These are phyloP conservation scores for Cyclargus thomasi DNA, from an alignment of 1,140 invertebrate genomes.

Conservation along the genomic window DNA sequence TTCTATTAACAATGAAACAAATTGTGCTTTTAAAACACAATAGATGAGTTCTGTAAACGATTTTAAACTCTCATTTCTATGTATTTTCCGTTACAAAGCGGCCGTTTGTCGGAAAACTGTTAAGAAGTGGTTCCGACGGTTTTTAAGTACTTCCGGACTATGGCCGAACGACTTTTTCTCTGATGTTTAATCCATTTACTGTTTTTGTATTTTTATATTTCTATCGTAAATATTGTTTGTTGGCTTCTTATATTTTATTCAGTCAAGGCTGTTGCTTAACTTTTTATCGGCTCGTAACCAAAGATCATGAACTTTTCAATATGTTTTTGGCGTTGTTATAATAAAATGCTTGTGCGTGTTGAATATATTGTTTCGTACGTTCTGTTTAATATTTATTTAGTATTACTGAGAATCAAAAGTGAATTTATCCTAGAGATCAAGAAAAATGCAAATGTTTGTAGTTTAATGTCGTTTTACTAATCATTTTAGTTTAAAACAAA, in stretches of 20 bases:
- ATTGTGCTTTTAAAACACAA: not conserved
- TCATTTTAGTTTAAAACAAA: no score
- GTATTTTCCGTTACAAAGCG: slow-evolving; percentile 13
- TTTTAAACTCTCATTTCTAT: slow-evolving; percentile 3
- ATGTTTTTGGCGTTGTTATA: no score
- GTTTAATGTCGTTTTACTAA: no score
- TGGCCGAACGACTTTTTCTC: not conserved
- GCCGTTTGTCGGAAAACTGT: slow-evolving; percentile 18
- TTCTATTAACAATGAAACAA: slow-evolving; percentile 3
- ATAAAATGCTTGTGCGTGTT: no score
- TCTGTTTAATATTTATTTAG: no score
- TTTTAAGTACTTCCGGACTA: slow-evolving; percentile 23
- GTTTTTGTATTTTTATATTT: slow-evolving; percentile 17
- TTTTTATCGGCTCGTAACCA: no score
- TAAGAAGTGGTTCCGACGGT: slow-evolving; percentile 21
- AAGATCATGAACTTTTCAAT: no score
- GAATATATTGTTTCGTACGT: no score
- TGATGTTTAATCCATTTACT: slow-evolving; percentile 12
- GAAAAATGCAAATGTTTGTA: no score
- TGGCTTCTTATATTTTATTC: not conserved
- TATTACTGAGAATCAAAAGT: no score
- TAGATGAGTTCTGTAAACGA: not conserved
- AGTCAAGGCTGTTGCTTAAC: not conserved
- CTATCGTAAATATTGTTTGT: not conserved
- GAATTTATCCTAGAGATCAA: no score